Conservation (phyloP, 35 echinoderm and acorn worm species). For the Heliocidaris erythrogramma region DNA sequence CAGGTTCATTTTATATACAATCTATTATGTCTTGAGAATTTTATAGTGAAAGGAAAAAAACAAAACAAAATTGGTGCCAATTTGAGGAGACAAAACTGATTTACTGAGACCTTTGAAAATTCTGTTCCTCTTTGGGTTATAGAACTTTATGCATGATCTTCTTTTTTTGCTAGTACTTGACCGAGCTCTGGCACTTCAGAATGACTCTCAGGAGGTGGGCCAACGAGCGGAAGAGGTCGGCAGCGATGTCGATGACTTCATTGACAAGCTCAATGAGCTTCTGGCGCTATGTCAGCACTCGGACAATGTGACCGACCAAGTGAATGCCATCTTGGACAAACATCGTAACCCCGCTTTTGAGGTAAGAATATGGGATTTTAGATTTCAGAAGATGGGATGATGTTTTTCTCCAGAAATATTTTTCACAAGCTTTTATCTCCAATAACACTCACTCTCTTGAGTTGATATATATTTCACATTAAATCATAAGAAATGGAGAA, state of each 20-base stretch:
- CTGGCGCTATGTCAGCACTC: conserved; percentile 30
- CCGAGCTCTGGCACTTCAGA: conserved; percentile 53
- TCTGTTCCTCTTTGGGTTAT: not conserved
- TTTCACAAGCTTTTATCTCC: no score
- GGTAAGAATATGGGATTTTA: not conserved
- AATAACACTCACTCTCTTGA: no score
- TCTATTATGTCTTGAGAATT: no score
- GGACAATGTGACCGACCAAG: conserved; percentile 46
- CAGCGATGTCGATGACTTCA: conserved; percentile 56
- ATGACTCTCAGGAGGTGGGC: conserved; percentile 57
- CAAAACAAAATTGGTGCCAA: no score
- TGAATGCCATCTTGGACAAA: conserved; percentile 33
- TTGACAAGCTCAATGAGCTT: conserved; percentile 71
- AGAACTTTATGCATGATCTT: not conserved
- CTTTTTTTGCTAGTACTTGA: conserved; percentile 60
- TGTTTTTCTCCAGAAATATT: no score
- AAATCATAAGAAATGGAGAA: no score
- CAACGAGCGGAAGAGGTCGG: conserved; percentile 55
- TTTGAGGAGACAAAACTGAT: no score
- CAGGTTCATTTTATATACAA: no score
- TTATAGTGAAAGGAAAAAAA: no score
- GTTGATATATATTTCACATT: no score
- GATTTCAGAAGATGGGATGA: no score
- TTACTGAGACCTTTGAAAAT: not conserved
- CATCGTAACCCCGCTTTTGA: conserved; percentile 40